Evolutionary conservation across 2,113 vertebrate species (phyloP).

Genomic region (Telmatochromis bifrenatus): DNA sequence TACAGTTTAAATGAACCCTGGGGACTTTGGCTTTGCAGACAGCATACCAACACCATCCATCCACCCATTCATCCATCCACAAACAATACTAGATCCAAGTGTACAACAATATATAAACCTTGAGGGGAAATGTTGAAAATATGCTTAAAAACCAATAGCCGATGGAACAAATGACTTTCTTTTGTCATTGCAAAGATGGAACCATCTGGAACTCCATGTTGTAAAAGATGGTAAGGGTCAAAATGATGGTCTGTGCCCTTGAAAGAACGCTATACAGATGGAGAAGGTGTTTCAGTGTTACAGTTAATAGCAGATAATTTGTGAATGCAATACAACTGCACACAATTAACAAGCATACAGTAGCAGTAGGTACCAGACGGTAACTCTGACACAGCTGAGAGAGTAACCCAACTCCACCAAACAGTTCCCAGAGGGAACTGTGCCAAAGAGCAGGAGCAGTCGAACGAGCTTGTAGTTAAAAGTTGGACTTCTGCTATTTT

Average conservation of each 20-base stretch:
- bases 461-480: conserved; percentile 10
- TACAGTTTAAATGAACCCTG: not conserved
- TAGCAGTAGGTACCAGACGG: not conserved
- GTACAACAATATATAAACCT: not conserved
- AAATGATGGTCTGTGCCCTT: not conserved
- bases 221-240: not conserved
- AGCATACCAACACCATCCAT: not conserved
- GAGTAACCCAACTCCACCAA: not conserved
- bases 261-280: not conserved
- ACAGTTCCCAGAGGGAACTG: not conserved
- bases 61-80: not conserved
- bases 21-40: not conserved
- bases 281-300: not conserved
- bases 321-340: not conserved
- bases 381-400: not conserved
- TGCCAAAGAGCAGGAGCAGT: conserved; percentile 10
- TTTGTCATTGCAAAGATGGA: not conserved
- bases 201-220: not conserved
- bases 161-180: fast-evolving
- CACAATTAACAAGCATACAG: not conserved
- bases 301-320: not conserved
- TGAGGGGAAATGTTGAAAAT: not conserved
- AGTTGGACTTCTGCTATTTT: not conserved
- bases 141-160: not conserved
- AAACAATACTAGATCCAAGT: not conserved